Evolutionary conservation across 2,888 invertebrate genomes (phyloP).

Genomic region (Dryomyza anilis): DNA sequence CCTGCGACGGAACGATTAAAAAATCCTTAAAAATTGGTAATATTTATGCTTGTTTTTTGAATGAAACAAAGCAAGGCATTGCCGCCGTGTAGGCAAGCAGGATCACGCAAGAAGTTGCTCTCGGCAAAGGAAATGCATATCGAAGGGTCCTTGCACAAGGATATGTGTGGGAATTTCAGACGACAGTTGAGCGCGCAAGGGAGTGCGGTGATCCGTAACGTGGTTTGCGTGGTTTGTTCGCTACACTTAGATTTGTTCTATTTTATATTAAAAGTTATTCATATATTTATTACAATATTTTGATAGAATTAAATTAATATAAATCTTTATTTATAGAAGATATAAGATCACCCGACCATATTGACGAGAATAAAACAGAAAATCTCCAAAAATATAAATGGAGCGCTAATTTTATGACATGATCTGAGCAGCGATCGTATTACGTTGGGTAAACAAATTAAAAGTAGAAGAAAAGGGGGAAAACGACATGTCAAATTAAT

Average conservation of each 20-base stretch:
- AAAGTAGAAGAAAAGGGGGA: constrained; percentile 38
- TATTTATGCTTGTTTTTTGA: background rate
- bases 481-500: constrained; percentile 27
- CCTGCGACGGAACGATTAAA: constrained; percentile 40
- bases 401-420: constrained; percentile 25
- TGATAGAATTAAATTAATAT: no score
- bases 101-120: background rate
- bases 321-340: no score
- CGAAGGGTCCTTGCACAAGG: background rate
- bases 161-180: constrained; percentile 12
- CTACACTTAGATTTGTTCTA: background rate
- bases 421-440: constrained; percentile 22
- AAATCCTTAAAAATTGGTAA: background rate
- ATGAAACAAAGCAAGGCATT: background rate
- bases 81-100: background rate
- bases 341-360: no score
- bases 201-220: constrained; percentile 14
- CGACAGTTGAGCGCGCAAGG: background rate
- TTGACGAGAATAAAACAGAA: no score
- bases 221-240: constrained; percentile 2
- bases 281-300: background rate
- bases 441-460: constrained; percentile 10
- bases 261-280: background rate
- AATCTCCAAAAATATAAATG: background rate
- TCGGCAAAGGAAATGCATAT: background rate